A percentile compares a stretch with the other conserved stretches of the same genome.
Evolutionary conservation across 2,888 invertebrate species (phyloP).

Genomic region (Scotopteryx bipunctaria): DNA sequence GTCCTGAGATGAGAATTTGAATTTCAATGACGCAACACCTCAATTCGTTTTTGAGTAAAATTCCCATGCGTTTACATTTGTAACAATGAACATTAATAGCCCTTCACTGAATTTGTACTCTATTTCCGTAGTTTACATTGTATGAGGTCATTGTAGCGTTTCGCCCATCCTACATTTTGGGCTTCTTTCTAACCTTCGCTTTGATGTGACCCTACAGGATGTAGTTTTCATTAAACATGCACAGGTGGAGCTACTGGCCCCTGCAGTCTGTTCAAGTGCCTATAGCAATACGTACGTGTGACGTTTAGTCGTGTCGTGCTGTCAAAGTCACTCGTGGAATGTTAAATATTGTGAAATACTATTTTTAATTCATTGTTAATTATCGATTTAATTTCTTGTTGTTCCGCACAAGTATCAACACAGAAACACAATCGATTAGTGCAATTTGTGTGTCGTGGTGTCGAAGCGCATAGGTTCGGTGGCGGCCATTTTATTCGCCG

Average conservation of each 20-base stretch:
- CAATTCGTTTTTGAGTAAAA: constrained; percentile 24
- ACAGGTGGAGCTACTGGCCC: constrained; percentile 75
- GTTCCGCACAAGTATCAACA: constrained; percentile 39
- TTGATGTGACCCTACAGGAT: constrained; percentile 62
- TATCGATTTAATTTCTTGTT: constrained; percentile 43
- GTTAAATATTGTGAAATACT: constrained; percentile 58
- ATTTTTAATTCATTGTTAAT: constrained; percentile 49
- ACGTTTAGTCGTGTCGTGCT: constrained; percentile 69
- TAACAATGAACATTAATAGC: constrained; percentile 49
- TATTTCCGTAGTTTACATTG: constrained; percentile 68
- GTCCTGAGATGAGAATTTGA: too few species aligned
- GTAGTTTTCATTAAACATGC: constrained; percentile 53
- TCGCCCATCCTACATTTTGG: constrained; percentile 69
- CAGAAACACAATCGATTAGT: constrained; percentile 53
- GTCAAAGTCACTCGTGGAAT: constrained; percentile 67
- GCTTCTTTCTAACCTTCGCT: constrained; percentile 57
- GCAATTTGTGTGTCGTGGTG: constrained; percentile 58
- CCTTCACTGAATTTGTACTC: constrained; percentile 53
- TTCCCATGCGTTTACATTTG: constrained; percentile 45
- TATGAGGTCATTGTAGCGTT: constrained; percentile 67
- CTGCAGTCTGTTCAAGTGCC: constrained; percentile 55
- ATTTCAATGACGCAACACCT: neutral
- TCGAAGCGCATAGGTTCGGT: constrained; percentile 63
- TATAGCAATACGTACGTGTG: constrained; percentile 57
- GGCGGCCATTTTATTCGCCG: constrained; percentile 83